Evolutionary conservation across 2,797 vertebrate genomes (phyloP).

Genomic region (Morus bassanus): DNA sequence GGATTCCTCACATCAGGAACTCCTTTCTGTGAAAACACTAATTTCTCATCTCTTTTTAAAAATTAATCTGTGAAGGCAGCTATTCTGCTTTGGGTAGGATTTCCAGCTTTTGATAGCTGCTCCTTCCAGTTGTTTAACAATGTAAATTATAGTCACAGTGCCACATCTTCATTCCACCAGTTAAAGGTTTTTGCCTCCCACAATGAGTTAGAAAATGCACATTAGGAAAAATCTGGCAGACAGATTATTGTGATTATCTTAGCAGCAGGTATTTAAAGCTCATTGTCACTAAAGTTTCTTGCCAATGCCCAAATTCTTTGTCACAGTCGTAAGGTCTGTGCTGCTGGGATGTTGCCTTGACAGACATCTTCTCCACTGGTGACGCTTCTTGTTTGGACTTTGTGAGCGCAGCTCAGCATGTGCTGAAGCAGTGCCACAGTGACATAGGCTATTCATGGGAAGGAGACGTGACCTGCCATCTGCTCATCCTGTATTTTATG

Average conservation of each 20-base stretch:
- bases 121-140: slow-evolving; percentile 50
- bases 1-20: background rate
- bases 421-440: background rate
- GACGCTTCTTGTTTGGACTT: background rate
- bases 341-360: background rate
- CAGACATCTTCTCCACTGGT: background rate
- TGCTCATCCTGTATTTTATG: slow-evolving; percentile 48
- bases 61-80: background rate
- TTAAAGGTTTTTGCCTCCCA: slow-evolving; percentile 58
- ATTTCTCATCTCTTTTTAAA: background rate
- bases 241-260: slow-evolving; percentile 67
- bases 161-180: slow-evolving; percentile 54
- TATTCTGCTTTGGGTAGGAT: slow-evolving; percentile 3
- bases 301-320: slow-evolving; percentile 44
- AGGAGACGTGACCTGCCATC: slow-evolving; percentile 62
- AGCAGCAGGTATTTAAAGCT: slow-evolving; percentile 64
- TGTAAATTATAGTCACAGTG: slow-evolving; percentile 48
- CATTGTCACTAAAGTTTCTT: slow-evolving; percentile 42
- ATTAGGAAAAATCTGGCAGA: slow-evolving; percentile 63
- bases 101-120: slow-evolving; percentile 24
- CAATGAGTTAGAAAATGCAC: slow-evolving; percentile 60
- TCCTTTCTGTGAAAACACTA: slow-evolving; percentile 1
- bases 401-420: background rate
- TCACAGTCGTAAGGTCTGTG: slow-evolving; percentile 3
- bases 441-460: background rate